Base-by-base conservation (phyloP, 2,797 vertebrate species). In the Diplodus puntazzo region DNA sequence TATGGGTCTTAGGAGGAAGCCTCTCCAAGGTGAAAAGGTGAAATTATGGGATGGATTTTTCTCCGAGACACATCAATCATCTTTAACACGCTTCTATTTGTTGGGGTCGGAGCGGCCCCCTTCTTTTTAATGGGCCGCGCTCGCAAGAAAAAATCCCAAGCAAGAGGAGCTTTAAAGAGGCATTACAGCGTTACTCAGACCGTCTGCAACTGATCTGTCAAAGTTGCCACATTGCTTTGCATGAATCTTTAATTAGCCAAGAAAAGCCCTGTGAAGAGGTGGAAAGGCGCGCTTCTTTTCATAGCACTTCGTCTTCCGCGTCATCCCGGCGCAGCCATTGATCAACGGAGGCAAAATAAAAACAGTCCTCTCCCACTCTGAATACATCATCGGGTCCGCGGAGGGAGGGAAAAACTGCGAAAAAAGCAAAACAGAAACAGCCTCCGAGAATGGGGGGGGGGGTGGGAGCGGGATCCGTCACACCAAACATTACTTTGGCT, bases 1-100 rank as follows among this genome's bases (percentile, higher is more conserved):
- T 90, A 89, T 80, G 85, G 83, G 83, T 91, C 90, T 91, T 87
- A 80, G 77, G 79, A 82, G 71, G 81, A 88, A 89, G 85, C 78
- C 69, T 87, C 78, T 84, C 73, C 54, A 61, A 87, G 89, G 90
- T 91, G 89, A 91, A 92, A 87, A 94, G 91, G 92, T 92, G 89
- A 94, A 93, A 92, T 92, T 89, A 92, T 87, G 82, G 90, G 91
- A 91, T 89, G 79, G 91, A 88, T 93, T 92, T 92, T 80, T 69
- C 39, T 11, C 83, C 49, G 42, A 84, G 88, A 83, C 69, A 77
- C 91, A 92, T 95, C 84, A 89, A 85, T 92, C 91, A 91, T 89
- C 72, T 87, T 85, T 79, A 90, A 92, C 91, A 88, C 46, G 5
- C 76, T 90, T 89, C 46, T 78, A 73, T 91, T 87, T 78, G 87